phyloP scores from a whole-genome alignment of 2,113 vertebrate species.

The Machaerirhynchus nigripectus region DNA sequence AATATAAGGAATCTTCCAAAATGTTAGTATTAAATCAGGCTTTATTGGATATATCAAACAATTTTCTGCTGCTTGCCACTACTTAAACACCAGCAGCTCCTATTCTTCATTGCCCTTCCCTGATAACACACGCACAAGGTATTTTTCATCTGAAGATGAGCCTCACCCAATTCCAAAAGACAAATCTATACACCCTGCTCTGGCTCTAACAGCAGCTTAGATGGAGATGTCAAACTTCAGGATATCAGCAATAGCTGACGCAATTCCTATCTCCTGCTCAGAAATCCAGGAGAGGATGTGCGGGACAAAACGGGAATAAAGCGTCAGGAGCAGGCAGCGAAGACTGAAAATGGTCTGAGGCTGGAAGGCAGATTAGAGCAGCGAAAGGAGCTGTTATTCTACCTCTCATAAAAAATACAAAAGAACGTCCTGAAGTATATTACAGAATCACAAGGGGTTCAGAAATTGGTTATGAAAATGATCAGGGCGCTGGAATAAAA shows the following conservation, averaged over 20 bases:
- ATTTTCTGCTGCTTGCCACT: not conserved
- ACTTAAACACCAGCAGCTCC: not conserved
- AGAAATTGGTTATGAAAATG: conserved; percentile 9
- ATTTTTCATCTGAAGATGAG: not conserved
- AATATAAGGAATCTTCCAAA: not conserved
- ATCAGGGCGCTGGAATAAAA: not conserved
- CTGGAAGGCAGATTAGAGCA: not conserved
- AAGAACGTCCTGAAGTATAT: not conserved
- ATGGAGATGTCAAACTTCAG: not conserved
- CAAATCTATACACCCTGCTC: not conserved
- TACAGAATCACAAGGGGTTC: not conserved
- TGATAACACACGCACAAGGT: not conserved
- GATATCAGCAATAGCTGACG: not conserved
- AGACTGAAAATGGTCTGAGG: not conserved
- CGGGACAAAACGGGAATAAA: not conserved
- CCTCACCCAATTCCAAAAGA: not conserved
- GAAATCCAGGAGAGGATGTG: not conserved
- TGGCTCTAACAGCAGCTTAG: not conserved
- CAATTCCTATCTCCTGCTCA: not conserved
- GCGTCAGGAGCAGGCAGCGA: not conserved
- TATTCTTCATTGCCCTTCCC: not conserved
- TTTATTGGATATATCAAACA: not conserved
- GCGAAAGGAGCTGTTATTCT: not conserved
- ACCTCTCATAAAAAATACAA: not conserved
- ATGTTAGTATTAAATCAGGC: not conserved